Evolutionary conservation across 2,113 vertebrate genomes (phyloP), one percentile per base, ranked within the genome.

Genomic region (Platichthys stellatus): DNA sequence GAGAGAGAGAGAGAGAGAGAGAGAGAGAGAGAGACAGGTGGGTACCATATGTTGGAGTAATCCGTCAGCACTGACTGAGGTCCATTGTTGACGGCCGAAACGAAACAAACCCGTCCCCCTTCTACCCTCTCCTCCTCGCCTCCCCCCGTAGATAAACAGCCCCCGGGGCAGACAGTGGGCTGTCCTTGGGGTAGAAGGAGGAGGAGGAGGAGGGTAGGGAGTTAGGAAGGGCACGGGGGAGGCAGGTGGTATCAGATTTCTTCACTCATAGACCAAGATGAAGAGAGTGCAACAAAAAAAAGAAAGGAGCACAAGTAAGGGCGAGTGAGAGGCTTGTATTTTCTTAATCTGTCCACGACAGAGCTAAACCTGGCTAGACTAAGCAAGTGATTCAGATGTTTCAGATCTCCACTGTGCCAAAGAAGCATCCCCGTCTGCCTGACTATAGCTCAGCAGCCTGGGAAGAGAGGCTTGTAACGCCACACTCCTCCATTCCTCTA

Each of bases 41-140:
- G 92, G 92, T 92, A 92, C 90, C 92, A 93, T 93, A 93, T 93
- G 92, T 92, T 90, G 83, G 88, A 92, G 90, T 87, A 93, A 91
- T 93, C 90, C 87, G 66, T 93, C 92, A 93, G 87, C 88, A 82
- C 89, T 92, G 89, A 93, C 92, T 93, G 90, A 90, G 90, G 90
- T 92, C 91, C 92, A 93, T 93, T 93, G 92, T 93, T 92, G 91
- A 93, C 54, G 89, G 92, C 86, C 86, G 63, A 91, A 91, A 91
- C 76, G 82, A 90, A 90, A 92, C 91, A 91, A 92, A 86, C 88
- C 58, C 76, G 69, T 72, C 82, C 77, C 78, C 84, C 78, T 58
- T 67, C 70, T 51, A 28, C 73, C 72, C 83, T 78, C 74, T 76
- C 80, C 78, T 80, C 82, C 81, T 76, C 79, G 28, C 63, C 78